Evolutionary conservation across 1,140 invertebrate genomes (phyloP).

Genomic region (Asobara japonica): DNA sequence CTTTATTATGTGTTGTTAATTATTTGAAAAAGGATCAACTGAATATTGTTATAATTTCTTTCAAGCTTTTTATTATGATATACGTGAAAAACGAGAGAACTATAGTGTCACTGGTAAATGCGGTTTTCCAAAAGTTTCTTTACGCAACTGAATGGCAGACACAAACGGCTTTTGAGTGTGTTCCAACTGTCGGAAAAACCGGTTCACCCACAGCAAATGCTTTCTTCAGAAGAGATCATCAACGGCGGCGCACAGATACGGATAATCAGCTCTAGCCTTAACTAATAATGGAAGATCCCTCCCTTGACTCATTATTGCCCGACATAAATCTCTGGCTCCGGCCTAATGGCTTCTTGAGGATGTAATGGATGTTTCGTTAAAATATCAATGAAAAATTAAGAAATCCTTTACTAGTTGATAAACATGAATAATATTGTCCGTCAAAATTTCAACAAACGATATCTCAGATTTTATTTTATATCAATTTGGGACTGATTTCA

Average conservation of each 20-base stretch:
- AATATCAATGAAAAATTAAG: too few relatives aligned
- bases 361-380: too few relatives aligned
- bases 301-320: not conserved
- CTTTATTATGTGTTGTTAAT: too few relatives aligned
- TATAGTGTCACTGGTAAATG: not conserved
- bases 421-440: too few relatives aligned
- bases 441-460: too few relatives aligned
- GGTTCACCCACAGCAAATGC: slow-evolving; percentile 3
- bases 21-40: too few relatives aligned
- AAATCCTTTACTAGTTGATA: too few relatives aligned
- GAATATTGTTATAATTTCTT: too few relatives aligned
- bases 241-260: not conserved
- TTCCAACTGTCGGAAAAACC: not conserved
- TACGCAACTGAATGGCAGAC: slow-evolving; percentile 17
- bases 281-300: not conserved
- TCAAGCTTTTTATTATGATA: too few relatives aligned
- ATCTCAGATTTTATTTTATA: too few relatives aligned
- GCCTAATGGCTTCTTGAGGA: not conserved
- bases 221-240: not conserved
- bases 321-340: not conserved
- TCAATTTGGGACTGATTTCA: too few relatives aligned
- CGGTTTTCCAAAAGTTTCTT: not conserved
- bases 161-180: slow-evolving; percentile 13
- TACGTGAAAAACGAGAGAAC: too few relatives aligned
- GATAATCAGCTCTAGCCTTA: not conserved